phyloP scores from a whole-genome alignment of 2,888 invertebrate genomes.

The Galerucella pusilla region DNA sequence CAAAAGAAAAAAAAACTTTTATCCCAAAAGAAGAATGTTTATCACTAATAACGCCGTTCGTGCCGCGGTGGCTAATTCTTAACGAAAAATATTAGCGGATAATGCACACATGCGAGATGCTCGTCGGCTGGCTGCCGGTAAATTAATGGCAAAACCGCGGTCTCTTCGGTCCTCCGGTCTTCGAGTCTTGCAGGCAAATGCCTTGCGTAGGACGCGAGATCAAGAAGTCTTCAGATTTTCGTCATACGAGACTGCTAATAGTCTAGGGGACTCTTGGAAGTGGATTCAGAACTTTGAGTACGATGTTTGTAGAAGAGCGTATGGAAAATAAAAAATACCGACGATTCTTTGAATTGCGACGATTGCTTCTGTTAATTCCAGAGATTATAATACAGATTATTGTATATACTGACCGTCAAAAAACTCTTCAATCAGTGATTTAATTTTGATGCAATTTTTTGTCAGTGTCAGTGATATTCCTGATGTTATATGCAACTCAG shows the following conservation, averaged over 20 bases:
- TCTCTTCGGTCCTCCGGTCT: conserved; percentile 17
- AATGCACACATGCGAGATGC: conserved; percentile 23
- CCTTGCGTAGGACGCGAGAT: conserved; percentile 30
- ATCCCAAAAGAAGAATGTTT: conserved; percentile 7
- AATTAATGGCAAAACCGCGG: conserved; percentile 22
- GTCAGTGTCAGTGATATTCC: no score
- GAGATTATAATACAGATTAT: not conserved
- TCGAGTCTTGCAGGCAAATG: conserved; percentile 19
- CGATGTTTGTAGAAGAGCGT: not conserved
- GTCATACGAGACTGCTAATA: conserved; percentile 38
- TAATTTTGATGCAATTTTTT: no score
- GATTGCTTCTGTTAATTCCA: not conserved
- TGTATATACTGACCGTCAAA: no score
- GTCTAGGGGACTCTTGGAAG: conserved; percentile 24
- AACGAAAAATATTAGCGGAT: conserved; percentile 13
- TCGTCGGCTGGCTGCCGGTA: conserved; percentile 12
- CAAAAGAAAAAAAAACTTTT: conserved; percentile 1
- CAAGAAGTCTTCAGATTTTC: conserved; percentile 37
- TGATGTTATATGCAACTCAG: no score
- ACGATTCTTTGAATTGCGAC: conserved; percentile 4
- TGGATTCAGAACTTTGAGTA: not conserved
- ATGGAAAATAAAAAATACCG: conserved; percentile 12
- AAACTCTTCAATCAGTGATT: not conserved
- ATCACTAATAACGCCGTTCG: conserved; percentile 23
- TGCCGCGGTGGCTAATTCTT: not conserved